A percentile compares a stretch with the other conserved stretches of the same genome.
These are phyloP conservation scores for Echinarachnius parma DNA, from an alignment of 53 echinoderm and acorn worm genomes.

Conservation along the genomic window DNA sequence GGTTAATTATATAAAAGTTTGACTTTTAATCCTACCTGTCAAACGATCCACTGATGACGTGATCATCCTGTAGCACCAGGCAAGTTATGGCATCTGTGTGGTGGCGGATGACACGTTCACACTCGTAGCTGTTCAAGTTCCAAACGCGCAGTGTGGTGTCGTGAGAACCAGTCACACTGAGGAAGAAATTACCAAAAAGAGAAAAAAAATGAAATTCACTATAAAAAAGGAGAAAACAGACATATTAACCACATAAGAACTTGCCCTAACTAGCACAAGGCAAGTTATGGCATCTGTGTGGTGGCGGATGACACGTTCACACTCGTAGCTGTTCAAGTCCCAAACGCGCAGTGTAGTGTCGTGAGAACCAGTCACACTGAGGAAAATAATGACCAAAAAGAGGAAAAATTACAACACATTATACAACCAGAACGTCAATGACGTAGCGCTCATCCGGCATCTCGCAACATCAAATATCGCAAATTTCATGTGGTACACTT, in stretches of 20 bases:
- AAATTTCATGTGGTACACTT: too few relatives aligned
- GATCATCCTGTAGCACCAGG: constrained; percentile 67
- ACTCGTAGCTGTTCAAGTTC: constrained; percentile 73
- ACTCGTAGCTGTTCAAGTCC: constrained; percentile 72
- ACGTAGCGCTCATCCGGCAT: too few relatives aligned
- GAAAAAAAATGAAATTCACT: constrained; percentile 8
- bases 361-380: constrained; percentile 91
- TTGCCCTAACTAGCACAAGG: constrained; percentile 69
- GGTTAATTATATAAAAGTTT: too few relatives aligned
- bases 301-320: constrained; percentile 57
- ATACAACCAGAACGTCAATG: too few relatives aligned
- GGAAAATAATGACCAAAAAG: too few relatives aligned
- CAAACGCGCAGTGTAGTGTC: constrained; percentile 89
- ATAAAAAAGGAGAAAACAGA: too few relatives aligned
- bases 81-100: constrained; percentile 86
- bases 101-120: constrained; percentile 57
- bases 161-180: constrained; percentile 91
- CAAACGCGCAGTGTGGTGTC: constrained; percentile 89
- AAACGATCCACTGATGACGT: constrained; percentile 77
- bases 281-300: constrained; percentile 86
- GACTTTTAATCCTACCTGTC: constrained; percentile 99
- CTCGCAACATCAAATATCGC: too few relatives aligned
- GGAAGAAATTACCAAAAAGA: too few relatives aligned
- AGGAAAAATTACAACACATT: neutral
- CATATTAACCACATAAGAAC: too few relatives aligned